Percentiles rank a stretch among this genome's conserved stretches.
Conservation (phyloP, 1,140 invertebrate genomes). For the Pristionchus pacificus region DNA sequence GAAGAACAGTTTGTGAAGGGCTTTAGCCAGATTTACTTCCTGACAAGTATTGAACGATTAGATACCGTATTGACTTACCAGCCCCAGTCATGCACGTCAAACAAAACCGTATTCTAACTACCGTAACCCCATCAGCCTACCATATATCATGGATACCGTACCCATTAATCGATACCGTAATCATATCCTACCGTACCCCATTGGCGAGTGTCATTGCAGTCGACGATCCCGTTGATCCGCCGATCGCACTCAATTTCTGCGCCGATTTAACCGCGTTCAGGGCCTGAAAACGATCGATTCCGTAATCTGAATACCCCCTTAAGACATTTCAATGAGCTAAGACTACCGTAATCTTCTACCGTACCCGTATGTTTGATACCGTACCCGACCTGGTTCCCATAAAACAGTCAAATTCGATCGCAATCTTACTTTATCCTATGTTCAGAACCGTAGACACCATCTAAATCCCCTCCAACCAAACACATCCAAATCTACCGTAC, state of each 20-base stretch:
- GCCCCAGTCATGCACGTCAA: background rate
- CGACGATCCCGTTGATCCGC: conserved; percentile 19
- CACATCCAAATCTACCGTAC: conserved; percentile 61
- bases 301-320: conserved; percentile 3
- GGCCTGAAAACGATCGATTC: conserved; percentile 38
- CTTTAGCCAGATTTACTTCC: conserved; percentile 71
- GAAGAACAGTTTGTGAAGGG: conserved; percentile 86
- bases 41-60: conserved; percentile 34
- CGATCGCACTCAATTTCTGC: conserved; percentile 40
- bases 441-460: conserved; percentile 7
- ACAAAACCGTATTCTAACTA: conserved; percentile 16
- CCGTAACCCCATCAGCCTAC: background rate
- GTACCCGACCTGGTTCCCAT: conserved; percentile 6
- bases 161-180: background rate
- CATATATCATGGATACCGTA: conserved; percentile 1
- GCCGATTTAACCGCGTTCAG: conserved; percentile 52
- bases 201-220: conserved; percentile 20
- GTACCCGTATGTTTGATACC: conserved; percentile 5
- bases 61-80: background rate
- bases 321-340: background rate
- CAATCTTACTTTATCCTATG: background rate
- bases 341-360: conserved; percentile 7
- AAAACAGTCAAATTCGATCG: conserved; percentile 8
- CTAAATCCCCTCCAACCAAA: background rate
- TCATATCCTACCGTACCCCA: background rate